Base-by-base conservation (phyloP, 2,113 vertebrate species). In the Grantiella picta region DNA sequence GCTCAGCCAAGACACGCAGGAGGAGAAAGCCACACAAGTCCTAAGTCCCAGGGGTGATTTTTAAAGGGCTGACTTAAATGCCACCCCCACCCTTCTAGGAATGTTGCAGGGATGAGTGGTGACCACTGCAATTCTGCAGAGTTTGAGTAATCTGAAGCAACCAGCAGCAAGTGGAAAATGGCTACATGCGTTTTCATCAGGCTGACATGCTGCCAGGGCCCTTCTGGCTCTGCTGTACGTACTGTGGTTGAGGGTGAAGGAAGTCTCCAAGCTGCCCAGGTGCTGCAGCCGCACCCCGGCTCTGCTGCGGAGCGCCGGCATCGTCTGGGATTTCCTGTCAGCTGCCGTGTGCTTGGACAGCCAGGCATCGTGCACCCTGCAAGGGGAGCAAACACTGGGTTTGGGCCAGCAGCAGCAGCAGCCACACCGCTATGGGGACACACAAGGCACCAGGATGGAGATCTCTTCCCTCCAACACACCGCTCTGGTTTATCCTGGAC, bases 161-260 rank as follows among this genome's bases (percentile, higher is more conserved):
- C 12, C 36, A 90, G 59, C 28, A 78, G 47, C 33, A 19, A 53
- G 50, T 5, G 11, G 15, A 10, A 63, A 29, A 56, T 0, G 63
- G 78, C 50, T n/a, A 5, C 7, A 2, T 1, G 52, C 36, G 24
- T 38, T 61, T 61, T 12, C 21, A 64, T 7, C 20, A 57, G 28
- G 56, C n/a, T 65, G 31, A 5, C 38, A 27, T 12, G 7, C 8
- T 11, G 22, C 25, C 7, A 2, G 5, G 77, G 15, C 20, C 38
- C 49, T 14, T 9, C 52, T 49, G 5, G 6, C 69, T 71, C 15
- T 40, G 60, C 72, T 53, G 45, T 29, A 98, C 98, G 2, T 98
- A 99, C 99, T 99, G 96, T 99, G 98, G 86, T 99, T 99, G 76
- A 99, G 98, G 0, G 99, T 99, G 96, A 99, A 98, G 28, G 99